phyloP scores from a whole-genome alignment of 2,113 vertebrate species.

The Bombycilla garrulus region DNA sequence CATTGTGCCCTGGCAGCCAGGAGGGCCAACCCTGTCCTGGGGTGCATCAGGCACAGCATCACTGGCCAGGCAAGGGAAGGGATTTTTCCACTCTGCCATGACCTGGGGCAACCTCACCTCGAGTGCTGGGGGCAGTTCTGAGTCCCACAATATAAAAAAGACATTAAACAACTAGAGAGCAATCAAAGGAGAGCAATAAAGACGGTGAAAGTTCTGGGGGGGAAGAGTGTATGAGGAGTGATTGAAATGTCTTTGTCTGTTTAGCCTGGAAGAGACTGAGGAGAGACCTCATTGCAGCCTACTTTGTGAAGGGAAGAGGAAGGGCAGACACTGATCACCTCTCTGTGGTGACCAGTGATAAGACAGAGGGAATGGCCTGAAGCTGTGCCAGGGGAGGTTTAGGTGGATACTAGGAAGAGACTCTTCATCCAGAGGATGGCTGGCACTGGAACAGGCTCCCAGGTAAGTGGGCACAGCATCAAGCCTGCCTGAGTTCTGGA shows the following conservation, averaged over 20 bases:
- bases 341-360: too few relatives aligned
- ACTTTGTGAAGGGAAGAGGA: background rate
- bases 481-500: background rate
- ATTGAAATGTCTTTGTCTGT: background rate
- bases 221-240: background rate
- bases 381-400: background rate
- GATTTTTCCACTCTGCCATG: background rate
- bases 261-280: background rate
- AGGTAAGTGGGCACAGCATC: background rate
- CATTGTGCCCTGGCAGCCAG: background rate
- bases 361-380: background rate
- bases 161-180: accelerated
- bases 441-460: background rate
- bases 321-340: background rate
- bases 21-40: accelerated
- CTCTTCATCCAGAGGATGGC: background rate
- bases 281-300: background rate
- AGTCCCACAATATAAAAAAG: background rate
- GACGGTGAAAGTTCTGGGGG: background rate
- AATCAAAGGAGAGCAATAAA: accelerated
- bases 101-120: accelerated
- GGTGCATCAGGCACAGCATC: accelerated
- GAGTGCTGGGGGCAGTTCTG: accelerated
- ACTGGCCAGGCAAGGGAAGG: accelerated
- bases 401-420: background rate